Evolutionary conservation across 1,140 invertebrate genomes (phyloP).

Genomic region (Phenacoccus solenopsis): DNA sequence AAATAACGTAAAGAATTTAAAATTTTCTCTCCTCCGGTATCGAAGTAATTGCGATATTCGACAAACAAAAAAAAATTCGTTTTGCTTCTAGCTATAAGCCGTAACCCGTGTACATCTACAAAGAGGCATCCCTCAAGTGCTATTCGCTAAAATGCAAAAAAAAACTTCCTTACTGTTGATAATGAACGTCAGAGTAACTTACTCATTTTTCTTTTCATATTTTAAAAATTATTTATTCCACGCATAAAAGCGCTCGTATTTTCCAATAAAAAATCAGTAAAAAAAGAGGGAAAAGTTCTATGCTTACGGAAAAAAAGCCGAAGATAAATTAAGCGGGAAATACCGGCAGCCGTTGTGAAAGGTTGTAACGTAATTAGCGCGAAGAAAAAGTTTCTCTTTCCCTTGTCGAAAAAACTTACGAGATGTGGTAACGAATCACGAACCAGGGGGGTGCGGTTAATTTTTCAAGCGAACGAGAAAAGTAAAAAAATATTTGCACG

Average conservation of each 20-base stretch:
- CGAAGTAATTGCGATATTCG: not conserved
- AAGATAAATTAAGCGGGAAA: constrained; percentile 18
- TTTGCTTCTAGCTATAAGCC: not conserved
- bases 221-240: constrained; percentile 12
- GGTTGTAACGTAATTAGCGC: constrained; percentile 17
- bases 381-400: constrained; percentile 11
- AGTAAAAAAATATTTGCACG: constrained; percentile 13
- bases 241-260: constrained; percentile 11
- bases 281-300: not conserved
- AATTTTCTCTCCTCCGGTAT: too few species aligned
- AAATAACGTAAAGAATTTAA: too few species aligned
- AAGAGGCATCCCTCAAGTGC: not conserved
- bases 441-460: not conserved
- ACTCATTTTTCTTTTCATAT: constrained; percentile 1
- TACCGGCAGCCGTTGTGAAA: constrained; percentile 6
- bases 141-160: not conserved
- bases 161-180: not conserved
- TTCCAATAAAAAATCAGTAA: constrained; percentile 16
- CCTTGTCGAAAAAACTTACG: not conserved
- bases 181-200: not conserved
- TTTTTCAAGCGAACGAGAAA: constrained; percentile 1
- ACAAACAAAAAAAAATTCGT: not conserved
- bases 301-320: not conserved
- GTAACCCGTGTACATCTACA: not conserved
- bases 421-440: constrained; percentile 7